These are phyloP conservation scores for Lycocorax pyrrhopterus DNA, from an alignment of 2,113 vertebrate genomes.

Conservation along the genomic window DNA sequence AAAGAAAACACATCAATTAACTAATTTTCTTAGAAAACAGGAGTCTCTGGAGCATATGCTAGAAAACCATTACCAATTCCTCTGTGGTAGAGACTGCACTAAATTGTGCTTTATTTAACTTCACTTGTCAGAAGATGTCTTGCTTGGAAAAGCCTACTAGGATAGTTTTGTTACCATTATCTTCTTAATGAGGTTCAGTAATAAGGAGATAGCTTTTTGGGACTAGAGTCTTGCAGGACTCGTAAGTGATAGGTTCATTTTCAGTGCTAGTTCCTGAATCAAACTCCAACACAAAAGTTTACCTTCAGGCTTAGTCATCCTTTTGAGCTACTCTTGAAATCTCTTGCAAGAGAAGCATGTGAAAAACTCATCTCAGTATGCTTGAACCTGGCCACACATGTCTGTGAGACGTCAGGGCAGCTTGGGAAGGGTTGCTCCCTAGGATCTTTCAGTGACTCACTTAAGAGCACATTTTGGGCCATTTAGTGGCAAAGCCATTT, in stretches of 20 bases:
- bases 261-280: not conserved
- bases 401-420: not conserved
- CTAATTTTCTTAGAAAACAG: not conserved
- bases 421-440: not conserved
- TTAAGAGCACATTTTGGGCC: not conserved
- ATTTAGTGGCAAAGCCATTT: not conserved
- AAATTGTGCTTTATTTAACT: not conserved
- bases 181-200: not conserved
- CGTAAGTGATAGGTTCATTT: not conserved
- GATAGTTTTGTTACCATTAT: not conserved
- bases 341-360: not conserved
- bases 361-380: not conserved
- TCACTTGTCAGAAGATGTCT: not conserved
- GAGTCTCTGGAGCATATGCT: not conserved
- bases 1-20: not conserved
- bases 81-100: not conserved
- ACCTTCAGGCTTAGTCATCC: not conserved
- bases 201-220: not conserved
- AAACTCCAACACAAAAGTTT: not conserved
- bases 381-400: not conserved
- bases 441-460: not conserved
- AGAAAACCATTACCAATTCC: not conserved
- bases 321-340: not conserved
- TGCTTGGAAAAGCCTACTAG: not conserved
- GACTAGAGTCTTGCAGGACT: not conserved